Conservation (phyloP, 1,140 invertebrate species). For the Berghia stephanieae region DNA sequence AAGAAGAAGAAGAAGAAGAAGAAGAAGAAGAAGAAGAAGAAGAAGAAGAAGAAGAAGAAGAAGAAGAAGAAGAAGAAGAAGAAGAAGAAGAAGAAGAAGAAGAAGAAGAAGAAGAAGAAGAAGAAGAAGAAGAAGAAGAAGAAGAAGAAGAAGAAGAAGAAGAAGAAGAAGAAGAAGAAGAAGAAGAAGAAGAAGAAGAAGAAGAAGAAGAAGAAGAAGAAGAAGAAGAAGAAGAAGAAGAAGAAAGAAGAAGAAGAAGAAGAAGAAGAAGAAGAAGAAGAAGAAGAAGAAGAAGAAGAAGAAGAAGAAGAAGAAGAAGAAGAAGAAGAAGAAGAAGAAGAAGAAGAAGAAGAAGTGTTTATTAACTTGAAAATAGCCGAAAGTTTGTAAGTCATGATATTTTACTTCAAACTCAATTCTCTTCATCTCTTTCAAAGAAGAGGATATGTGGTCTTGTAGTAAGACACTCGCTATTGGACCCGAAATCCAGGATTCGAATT, state of each 20-base stretch:
- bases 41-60: conserved; percentile 17
- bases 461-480: no score
- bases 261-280: no score
- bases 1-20: conserved; percentile 15
- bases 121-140: conserved; percentile 10
- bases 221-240: conserved; percentile 19
- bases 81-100: neutral
- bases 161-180: conserved; percentile 19
- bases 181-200: conserved; percentile 19
- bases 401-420: no score
- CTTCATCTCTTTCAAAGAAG: no score
- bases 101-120: conserved; percentile 12
- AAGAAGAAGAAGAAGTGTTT: no score
- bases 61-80: conserved; percentile 8
- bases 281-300: no score
- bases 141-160: conserved; percentile 19
- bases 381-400: no score
- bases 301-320: no score
- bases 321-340: no score
- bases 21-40: conserved; percentile 23
- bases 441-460: no score
- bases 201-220: conserved; percentile 19
- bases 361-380: no score
- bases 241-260: conserved; percentile 11
- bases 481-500: no score